Percentiles rank a stretch among this genome's conserved stretches.
These are phyloP conservation scores for Beroe forskalii DNA, from an alignment of 37 sponge, comb jelly and placozoan species.

Conservation along the genomic window DNA sequence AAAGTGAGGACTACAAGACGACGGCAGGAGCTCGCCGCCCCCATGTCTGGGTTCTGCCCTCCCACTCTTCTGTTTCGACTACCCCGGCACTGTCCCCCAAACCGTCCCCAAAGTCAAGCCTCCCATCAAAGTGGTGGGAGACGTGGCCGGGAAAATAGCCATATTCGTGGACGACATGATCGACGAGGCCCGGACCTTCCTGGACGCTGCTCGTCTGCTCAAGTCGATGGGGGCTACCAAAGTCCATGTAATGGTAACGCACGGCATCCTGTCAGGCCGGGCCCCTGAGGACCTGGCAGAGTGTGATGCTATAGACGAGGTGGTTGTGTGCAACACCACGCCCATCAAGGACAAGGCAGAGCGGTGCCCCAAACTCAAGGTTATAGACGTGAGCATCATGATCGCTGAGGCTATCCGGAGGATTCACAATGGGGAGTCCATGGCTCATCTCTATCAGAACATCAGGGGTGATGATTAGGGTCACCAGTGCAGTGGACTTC, in stretches of 20 bases:
- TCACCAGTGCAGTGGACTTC: too few relatives aligned
- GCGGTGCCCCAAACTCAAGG: conserved; percentile 83
- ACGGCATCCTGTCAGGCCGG: conserved; percentile 74
- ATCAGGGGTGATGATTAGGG: conserved; percentile 81
- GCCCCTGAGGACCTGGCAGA: conserved; percentile 44
- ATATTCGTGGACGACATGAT: conserved; percentile 82
- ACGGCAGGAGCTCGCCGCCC: conserved; percentile 84
- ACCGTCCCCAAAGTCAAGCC: conserved; percentile 63
- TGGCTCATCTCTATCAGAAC: conserved; percentile 94
- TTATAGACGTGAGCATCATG: conserved; percentile 90
- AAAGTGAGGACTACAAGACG: conserved; percentile 69
- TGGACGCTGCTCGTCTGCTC: conserved; percentile 84
- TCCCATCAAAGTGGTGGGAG: conserved; percentile 43
- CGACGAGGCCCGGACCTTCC: conserved; percentile 84
- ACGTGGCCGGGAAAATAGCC: conserved; percentile 21
- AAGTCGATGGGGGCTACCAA: conserved; percentile 86
- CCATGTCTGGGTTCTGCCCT: conserved; percentile 32
- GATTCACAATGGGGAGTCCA: conserved; percentile 95
- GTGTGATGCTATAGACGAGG: conserved; percentile 33
- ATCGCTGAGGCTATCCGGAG: conserved; percentile 92
- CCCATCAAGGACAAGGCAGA: conserved; percentile 11
- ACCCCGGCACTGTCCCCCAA: conserved; percentile 48
- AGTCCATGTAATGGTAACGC: conserved; percentile 88
- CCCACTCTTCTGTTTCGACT: conserved; percentile 52
- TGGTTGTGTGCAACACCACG: conserved; percentile 50